These are phyloP conservation scores for Latheticus oryzae DNA, from an alignment of 2,888 invertebrate genomes.

Conservation along the genomic window DNA sequence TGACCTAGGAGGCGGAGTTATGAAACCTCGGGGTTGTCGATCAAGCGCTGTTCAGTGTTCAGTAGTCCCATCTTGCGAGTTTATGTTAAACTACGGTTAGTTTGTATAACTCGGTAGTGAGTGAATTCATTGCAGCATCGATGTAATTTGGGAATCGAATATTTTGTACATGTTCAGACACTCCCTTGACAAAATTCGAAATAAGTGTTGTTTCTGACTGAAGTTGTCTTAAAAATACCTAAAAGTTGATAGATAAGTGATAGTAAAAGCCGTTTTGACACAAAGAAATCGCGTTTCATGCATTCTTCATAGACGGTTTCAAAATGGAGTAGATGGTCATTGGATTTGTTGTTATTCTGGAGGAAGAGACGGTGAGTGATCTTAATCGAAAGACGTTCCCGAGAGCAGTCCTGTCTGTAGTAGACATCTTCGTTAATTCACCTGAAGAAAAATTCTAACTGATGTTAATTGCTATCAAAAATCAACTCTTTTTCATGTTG, in stretches of 20 bases:
- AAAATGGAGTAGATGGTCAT: slow-evolving; percentile 62
- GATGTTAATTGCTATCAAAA: slow-evolving; percentile 34
- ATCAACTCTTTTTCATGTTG: slow-evolving; percentile 48
- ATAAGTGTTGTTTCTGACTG: slow-evolving; percentile 54
- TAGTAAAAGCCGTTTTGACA: slow-evolving; percentile 51
- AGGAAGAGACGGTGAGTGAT: slow-evolving; percentile 42
- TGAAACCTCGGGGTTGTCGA: slow-evolving; percentile 34
- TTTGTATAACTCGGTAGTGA: slow-evolving; percentile 46
- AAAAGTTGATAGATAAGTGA: slow-evolving; percentile 52
- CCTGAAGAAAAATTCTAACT: slow-evolving; percentile 5
- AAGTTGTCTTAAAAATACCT: slow-evolving; percentile 53
- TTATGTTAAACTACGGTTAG: slow-evolving; percentile 47
- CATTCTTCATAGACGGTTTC: slow-evolving; percentile 61
- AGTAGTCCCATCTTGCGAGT: slow-evolving; percentile 52
- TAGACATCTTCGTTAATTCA: slow-evolving; percentile 6
- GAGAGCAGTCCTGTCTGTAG: slow-evolving; percentile 1
- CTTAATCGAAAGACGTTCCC: slow-evolving; percentile 10
- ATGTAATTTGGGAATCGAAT: slow-evolving; percentile 55
- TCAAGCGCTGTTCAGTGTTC: slow-evolving; percentile 34
- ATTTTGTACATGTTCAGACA: slow-evolving; percentile 58
- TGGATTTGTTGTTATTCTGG: slow-evolving; percentile 59
- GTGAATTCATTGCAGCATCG: slow-evolving; percentile 55
- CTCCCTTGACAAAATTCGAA: slow-evolving; percentile 56
- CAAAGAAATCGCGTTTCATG: slow-evolving; percentile 58
- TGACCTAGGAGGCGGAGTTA: slow-evolving; percentile 41